Base-by-base conservation (phyloP, 1,140 invertebrate species). In the Subanguina moxae region DNA sequence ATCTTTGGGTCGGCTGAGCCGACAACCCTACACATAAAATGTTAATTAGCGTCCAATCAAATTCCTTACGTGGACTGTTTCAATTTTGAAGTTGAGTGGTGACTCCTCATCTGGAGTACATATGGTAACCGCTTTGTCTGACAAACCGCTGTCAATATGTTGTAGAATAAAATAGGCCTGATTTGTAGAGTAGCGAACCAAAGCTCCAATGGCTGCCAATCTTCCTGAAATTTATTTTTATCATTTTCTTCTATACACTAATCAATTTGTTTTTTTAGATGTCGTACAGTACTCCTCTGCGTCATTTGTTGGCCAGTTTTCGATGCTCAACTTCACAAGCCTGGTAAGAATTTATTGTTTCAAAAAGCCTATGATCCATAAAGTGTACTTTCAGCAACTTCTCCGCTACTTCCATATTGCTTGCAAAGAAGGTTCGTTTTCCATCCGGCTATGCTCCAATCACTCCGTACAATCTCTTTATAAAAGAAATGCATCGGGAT, bases 101-200 rank as follows among this genome's bases (percentile, higher is more conserved):
- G 43, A 42, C 27, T 74, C 67, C 21, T 68, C 58, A 52, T 76
- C 76, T 8, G 65, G 64, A 17, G 43, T 61, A 17, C 27, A 57
- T 23, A 76, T 28, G 32, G 72, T 76, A 25, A 76, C 76, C 17
- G 74, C 74, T 46, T 76, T 76, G 30, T 76, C 52, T 19, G 56
- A 52, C 23, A 76, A 32, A n/a, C 28, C 15, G 11, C 42, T 13
- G 45, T 76, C 74, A 5, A 76, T 15, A 42, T 76, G 74, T 52
- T 78, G 75, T 7, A 78, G 32, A 57, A 78, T 66, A 43, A 76
- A 77, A 45, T 76, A 76, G 13, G 72, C 74, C 32, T 78, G 75
- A 42, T 77, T 76, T 17, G 45, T 75, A 27, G 74, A 59, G 48
- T 64, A 78, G 27, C 65, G 75, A 23, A 76, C 62, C 38, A 76